Evolutionary conservation across 2,888 invertebrate genomes (phyloP), one percentile per base, ranked within the genome.

Genomic region (Melinopterus prodromus): DNA sequence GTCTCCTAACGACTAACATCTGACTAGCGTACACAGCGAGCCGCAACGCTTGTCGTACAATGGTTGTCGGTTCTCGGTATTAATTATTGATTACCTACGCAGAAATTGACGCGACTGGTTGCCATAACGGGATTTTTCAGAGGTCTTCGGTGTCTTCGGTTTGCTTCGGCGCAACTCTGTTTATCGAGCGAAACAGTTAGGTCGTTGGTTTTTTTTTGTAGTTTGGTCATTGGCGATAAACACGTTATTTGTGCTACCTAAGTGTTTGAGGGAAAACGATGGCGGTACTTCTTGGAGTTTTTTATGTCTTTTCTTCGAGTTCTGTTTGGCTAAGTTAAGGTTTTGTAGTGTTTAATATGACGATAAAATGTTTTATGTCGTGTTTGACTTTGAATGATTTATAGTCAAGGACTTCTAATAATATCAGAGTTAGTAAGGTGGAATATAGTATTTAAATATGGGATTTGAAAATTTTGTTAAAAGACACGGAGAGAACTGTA

Each of bases 1-100:
- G 53, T 53, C 12, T 53, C 53, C 53, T 53, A 53, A 53, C 53
- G 53, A 53, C 53, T 12, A 53, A 53, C 53, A 53, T 53, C 53
- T 53, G 53, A 53, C 53, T 53, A 53, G 53, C 53, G 53, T 53
- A 53, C 1, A 53, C 1, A 2, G 53, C 5, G 53, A 53, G 53
- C 53, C 12, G 5, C 0, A 26, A 26, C 3, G 26, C 2, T 53
- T 53, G 9, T 53, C 53, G 7, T 12, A 53, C 53, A 53, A 53
- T 53, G 53, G 53, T 9, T 53, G 53, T 9, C 53, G 53, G 53
- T 53, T 53, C 53, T 53, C 2, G 9, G 53, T 53, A 53, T 53
- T 53, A 53, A 53, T 53, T 53, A 53, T 53, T 53, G 53, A 53
- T 53, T 53, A 53, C 53, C 53, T 53, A 53, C 53, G 53, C 53